These are phyloP conservation scores for Anhinga rufa DNA, from an alignment of 2,113 vertebrate genomes.

Conservation along the genomic window DNA sequence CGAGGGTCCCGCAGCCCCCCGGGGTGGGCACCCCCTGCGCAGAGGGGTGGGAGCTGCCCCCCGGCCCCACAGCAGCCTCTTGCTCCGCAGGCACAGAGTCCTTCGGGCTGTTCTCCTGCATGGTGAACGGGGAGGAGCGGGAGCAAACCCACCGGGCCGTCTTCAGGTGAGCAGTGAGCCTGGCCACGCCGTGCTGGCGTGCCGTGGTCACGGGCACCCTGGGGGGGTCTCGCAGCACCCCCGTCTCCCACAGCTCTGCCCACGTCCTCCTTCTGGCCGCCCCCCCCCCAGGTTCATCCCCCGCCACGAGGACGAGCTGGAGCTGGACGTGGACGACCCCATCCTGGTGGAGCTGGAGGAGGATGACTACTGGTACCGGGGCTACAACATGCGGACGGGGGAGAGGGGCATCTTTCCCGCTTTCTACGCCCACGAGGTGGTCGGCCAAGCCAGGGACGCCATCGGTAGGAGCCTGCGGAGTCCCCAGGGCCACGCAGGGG, in stretches of 20 bases:
- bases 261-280: background rate
- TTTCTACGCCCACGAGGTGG: conserved; percentile 92
- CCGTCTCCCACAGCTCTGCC: background rate
- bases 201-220: fast-evolving
- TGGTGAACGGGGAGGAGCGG: conserved; percentile 89
- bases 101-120: conserved; percentile 95
- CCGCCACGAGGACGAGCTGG: conserved; percentile 91
- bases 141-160: conserved; percentile 96
- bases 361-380: conserved; percentile 95
- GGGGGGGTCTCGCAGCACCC: background rate
- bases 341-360: conserved; percentile 92
- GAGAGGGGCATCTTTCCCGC: conserved; percentile 93
- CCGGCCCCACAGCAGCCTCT: background rate
- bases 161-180: conserved; percentile 68
- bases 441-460: conserved; percentile 81
- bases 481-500: fast-evolving
- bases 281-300: conserved; percentile 85
- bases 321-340: conserved; percentile 93
- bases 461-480: conserved; percentile 67
- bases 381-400: conserved; percentile 96
- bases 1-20: background rate
- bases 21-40: fast-evolving
- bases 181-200: fast-evolving
- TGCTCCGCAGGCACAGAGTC: conserved; percentile 87
- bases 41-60: background rate